These are phyloP conservation scores for Tauraco erythrolophus DNA, from an alignment of 2,113 vertebrate species.

Conservation along the genomic window DNA sequence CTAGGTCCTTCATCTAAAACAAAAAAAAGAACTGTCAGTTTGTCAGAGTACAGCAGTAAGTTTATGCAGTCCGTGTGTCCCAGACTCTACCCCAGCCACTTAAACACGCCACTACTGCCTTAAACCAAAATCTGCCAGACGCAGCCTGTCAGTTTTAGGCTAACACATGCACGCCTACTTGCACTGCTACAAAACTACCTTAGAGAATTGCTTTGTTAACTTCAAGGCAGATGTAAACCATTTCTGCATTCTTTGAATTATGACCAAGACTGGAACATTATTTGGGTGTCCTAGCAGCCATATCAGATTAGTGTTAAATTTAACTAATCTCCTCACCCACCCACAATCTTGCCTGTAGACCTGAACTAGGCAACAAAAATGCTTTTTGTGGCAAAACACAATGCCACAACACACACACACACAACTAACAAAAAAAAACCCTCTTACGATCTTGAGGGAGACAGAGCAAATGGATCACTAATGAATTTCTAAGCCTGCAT, in stretches of 20 bases:
- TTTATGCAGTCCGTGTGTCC: background rate
- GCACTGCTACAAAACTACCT: background rate
- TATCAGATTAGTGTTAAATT: background rate
- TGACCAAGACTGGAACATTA: background rate
- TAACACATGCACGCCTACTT: background rate
- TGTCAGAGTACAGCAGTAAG: background rate
- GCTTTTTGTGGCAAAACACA: background rate
- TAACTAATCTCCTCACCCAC: background rate
- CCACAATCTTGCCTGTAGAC: background rate
- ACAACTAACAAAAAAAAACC: background rate
- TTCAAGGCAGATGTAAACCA: background rate
- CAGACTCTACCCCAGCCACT: background rate
- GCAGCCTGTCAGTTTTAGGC: background rate
- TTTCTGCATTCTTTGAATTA: background rate
- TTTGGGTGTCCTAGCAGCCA: background rate
- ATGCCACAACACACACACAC: background rate
- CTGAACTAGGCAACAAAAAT: background rate
- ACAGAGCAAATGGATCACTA: background rate
- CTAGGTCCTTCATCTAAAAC: slow-evolving; percentile 41
- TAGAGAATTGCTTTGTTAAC: background rate
- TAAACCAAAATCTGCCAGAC: background rate
- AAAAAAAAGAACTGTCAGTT: background rate
- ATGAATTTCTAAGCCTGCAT: background rate
- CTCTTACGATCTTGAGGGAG: background rate
- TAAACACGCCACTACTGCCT: background rate